phyloP scores from a whole-genome alignment of 2,113 vertebrate species.

The Glareola pratincola region DNA sequence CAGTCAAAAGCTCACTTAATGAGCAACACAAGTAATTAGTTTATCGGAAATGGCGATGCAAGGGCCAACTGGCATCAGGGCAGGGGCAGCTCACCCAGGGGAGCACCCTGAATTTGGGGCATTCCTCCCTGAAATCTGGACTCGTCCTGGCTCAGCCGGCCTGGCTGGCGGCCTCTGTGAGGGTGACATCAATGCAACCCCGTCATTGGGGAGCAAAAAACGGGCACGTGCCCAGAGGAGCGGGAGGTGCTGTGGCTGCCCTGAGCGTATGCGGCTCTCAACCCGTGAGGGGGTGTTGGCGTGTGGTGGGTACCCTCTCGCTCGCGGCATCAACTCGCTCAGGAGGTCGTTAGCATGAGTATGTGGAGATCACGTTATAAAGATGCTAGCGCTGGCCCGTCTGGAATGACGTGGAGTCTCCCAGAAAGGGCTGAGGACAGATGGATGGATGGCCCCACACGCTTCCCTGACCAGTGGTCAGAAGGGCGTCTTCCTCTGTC shows the following conservation, averaged over 20 bases:
- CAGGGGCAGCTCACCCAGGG: background rate
- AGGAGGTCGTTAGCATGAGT: accelerated
- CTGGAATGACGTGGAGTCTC: background rate
- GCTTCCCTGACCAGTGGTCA: background rate
- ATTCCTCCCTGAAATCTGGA: background rate
- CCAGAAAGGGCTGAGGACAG: background rate
- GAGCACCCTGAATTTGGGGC: background rate
- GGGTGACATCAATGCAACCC: accelerated
- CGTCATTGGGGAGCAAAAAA: background rate
- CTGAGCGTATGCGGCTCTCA: accelerated
- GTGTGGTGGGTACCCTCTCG: background rate
- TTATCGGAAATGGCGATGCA: background rate
- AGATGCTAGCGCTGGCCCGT: background rate
- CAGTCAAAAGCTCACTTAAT: background rate
- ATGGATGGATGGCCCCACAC: background rate
- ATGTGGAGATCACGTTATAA: background rate
- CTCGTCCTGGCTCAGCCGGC: accelerated
- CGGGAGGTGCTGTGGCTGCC: background rate
- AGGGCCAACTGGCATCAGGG: background rate
- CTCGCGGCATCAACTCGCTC: background rate
- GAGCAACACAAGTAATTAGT: background rate
- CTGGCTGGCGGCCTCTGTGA: background rate
- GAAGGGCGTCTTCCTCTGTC: background rate
- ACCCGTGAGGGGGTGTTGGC: background rate
- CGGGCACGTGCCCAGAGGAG: background rate